Percentiles rank a stretch among this genome's conserved stretches.
These are phyloP conservation scores for Macropodus opercularis DNA, from an alignment of 2,797 vertebrate genomes.

Conservation along the genomic window DNA sequence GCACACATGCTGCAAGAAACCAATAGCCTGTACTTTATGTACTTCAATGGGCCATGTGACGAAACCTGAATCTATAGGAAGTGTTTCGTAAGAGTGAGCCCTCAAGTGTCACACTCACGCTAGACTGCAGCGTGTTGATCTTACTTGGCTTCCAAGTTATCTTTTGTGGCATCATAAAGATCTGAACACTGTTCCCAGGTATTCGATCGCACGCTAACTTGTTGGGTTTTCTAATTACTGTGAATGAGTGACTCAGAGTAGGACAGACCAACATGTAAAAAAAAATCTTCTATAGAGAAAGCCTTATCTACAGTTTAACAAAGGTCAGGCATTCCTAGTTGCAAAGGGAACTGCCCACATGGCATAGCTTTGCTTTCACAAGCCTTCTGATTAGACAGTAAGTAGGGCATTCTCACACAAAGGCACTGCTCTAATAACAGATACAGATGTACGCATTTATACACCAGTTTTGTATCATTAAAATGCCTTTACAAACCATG, in stretches of 20 bases:
- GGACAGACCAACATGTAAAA: constrained; percentile 62
- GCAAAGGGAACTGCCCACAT: constrained; percentile 63
- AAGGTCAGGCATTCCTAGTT: constrained; percentile 75
- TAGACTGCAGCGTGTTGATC: constrained; percentile 1
- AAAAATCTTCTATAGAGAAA: constrained; percentile 70
- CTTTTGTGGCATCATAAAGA: constrained; percentile 24
- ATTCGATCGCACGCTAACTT: constrained; percentile 45
- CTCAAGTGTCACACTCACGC: background rate
- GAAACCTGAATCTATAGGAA: background rate
- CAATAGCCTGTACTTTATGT: background rate
- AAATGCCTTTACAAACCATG: constrained; percentile 49
- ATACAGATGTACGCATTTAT: constrained; percentile 25
- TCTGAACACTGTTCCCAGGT: constrained; percentile 31
- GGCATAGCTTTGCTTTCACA: constrained; percentile 63
- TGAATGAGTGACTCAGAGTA: constrained; percentile 45
- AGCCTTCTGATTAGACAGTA: constrained; percentile 65
- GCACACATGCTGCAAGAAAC: background rate
- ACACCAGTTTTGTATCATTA: constrained; percentile 41
- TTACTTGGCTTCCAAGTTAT: constrained; percentile 4
- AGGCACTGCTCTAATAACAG: constrained; percentile 56
- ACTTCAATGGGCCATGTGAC: background rate
- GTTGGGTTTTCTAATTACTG: constrained; percentile 50
- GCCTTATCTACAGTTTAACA: constrained; percentile 63
- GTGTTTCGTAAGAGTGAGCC: background rate
- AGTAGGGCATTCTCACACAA: constrained; percentile 65